phyloP scores from a whole-genome alignment of 2,113 vertebrate genomes.

The Scartelaos histophorus region DNA sequence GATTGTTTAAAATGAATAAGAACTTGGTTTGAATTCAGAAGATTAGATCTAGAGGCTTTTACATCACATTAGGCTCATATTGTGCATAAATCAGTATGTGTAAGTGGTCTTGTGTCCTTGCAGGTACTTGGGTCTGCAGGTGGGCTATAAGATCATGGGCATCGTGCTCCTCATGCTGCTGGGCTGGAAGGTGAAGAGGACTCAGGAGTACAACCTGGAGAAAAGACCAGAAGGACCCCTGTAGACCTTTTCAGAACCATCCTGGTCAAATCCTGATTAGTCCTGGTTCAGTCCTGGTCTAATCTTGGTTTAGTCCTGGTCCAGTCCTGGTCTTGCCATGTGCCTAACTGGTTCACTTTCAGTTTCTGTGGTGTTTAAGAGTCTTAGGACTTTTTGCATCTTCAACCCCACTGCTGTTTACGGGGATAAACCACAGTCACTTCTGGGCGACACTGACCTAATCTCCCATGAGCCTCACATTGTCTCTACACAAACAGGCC shows the following conservation, averaged over 20 bases:
- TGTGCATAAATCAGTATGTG: neutral
- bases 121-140: slow-evolving; percentile 91
- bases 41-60: neutral
- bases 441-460: slow-evolving; percentile 23
- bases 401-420: slow-evolving; percentile 11
- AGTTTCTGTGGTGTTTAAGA: slow-evolving; percentile 9
- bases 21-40: neutral
- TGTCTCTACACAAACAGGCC: neutral
- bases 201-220: slow-evolving; percentile 81
- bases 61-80: neutral
- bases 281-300: neutral
- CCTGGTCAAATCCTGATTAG: neutral
- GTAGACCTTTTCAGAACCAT: neutral
- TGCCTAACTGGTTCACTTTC: neutral
- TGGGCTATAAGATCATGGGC: slow-evolving; percentile 87
- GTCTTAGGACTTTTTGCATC: slow-evolving; percentile 9
- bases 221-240: neutral
- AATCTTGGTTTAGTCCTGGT: too few species aligned
- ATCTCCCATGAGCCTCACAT: slow-evolving; percentile 7
- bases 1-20: neutral
- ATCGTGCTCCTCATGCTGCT: slow-evolving; percentile 79
- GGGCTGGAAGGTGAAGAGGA: slow-evolving; percentile 87
- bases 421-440: slow-evolving; percentile 1
- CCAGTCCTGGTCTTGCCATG: neutral
- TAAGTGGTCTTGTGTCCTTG: slow-evolving; percentile 4